Evolutionary conservation across 2,888 invertebrate species (phyloP).

Genomic region (Junonia oenone): DNA sequence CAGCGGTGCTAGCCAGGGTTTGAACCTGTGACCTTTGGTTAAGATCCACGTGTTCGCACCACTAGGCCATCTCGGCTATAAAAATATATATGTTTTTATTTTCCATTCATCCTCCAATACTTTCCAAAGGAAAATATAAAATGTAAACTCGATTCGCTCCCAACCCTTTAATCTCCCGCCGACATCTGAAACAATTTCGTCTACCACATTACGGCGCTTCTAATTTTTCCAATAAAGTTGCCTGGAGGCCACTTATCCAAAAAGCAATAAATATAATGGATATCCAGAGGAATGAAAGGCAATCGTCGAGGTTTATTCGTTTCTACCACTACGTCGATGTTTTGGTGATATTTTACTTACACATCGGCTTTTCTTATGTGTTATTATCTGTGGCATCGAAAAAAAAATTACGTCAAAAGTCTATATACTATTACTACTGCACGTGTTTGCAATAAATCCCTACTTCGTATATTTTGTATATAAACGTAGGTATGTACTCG

Average conservation of each 20-base stretch:
- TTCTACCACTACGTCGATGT: slow-evolving; percentile 37
- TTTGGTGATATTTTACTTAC: slow-evolving; percentile 3
- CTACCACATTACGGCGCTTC: slow-evolving; percentile 27
- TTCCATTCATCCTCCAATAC: not conserved
- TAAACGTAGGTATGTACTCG: too few relatives aligned
- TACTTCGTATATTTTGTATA: too few relatives aligned
- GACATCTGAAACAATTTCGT: slow-evolving; percentile 29
- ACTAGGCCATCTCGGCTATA: too few relatives aligned
- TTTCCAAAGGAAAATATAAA: not conserved
- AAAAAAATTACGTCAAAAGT: too few relatives aligned
- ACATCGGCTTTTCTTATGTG: too few relatives aligned
- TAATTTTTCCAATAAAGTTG: slow-evolving; percentile 51
- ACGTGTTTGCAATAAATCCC: too few relatives aligned
- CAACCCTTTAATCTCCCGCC: slow-evolving; percentile 2
- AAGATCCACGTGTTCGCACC: too few relatives aligned
- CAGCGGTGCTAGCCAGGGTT: too few relatives aligned
- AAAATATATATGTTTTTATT: not conserved
- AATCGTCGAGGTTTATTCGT: slow-evolving; percentile 46
- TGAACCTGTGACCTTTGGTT: too few relatives aligned
- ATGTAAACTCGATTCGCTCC: not conserved
- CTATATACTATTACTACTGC: too few relatives aligned
- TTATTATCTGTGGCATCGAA: too few relatives aligned
- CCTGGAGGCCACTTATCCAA: slow-evolving; percentile 56
- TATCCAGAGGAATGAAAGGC: slow-evolving; percentile 55
- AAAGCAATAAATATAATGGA: slow-evolving; percentile 69